A percentile compares a stretch with the other conserved stretches of the same genome.
phyloP scores from a whole-genome alignment of 2,113 vertebrate genomes.

The Otocyon megalotis region DNA sequence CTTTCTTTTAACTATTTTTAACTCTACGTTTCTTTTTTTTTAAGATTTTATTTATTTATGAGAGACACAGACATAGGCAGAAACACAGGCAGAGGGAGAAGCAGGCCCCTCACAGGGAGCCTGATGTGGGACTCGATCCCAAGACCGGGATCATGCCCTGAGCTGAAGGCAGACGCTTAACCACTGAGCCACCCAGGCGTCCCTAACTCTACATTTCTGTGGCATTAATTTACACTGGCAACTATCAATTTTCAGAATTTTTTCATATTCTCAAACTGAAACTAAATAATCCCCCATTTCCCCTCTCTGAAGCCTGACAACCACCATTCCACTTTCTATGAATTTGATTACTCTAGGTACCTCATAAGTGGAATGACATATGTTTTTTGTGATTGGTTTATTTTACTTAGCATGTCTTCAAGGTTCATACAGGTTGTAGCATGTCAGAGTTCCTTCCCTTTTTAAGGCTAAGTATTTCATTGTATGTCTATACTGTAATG shows the following conservation, averaged over 20 bases:
- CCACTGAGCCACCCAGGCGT: too few species aligned
- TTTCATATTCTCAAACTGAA: slow-evolving; percentile 25
- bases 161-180: too few species aligned
- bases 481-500: neutral
- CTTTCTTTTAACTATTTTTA: slow-evolving; percentile 22
- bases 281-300: slow-evolving; percentile 10
- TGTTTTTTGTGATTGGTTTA: neutral
- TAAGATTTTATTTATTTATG: too few species aligned
- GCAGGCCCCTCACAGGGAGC: too few species aligned
- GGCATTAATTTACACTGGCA: neutral
- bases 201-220: neutral
- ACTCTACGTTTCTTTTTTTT: neutral
- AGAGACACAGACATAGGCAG: too few species aligned
- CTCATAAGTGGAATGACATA: neutral
- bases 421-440: neutral
- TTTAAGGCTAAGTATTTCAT: neutral
- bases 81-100: too few species aligned
- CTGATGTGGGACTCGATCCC: too few species aligned
- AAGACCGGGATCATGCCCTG: too few species aligned
- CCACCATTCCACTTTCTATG: neutral
- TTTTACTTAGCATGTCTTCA: slow-evolving; percentile 21
- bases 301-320: neutral
- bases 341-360: slow-evolving; percentile 14
- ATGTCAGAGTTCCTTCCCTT: neutral
- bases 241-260: neutral